These are phyloP conservation scores for Rotaria socialis DNA, from an alignment of 2,888 invertebrate genomes.

Conservation along the genomic window DNA sequence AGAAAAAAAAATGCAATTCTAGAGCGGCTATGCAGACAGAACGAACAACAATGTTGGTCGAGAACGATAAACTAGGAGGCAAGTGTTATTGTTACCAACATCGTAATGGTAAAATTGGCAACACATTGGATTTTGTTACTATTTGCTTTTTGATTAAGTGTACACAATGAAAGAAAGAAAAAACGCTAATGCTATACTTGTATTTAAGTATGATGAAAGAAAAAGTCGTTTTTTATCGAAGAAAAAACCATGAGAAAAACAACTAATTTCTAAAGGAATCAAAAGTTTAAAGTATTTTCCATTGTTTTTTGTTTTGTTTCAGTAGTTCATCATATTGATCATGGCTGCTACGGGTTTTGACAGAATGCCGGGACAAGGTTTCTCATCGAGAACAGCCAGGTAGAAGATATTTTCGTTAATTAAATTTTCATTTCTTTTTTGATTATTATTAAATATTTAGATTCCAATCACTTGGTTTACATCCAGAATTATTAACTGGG, in stretches of 20 bases:
- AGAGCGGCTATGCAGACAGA: background rate
- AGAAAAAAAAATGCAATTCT: background rate
- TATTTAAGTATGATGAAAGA: no score
- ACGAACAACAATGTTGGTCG: background rate
- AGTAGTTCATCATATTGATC: background rate
- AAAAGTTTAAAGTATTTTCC: background rate
- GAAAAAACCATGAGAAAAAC: no score
- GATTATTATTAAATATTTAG: background rate
- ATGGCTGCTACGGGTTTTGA: background rate
- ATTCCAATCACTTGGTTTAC: background rate
- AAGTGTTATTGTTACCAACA: background rate
- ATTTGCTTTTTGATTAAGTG: no score
- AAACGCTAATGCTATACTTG: no score
- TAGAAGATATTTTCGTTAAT: background rate
- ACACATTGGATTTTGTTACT: no score
- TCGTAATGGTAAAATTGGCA: background rate
- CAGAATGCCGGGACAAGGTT: background rate
- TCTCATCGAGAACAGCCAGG: background rate
- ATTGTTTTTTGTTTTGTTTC: background rate
- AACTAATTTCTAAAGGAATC: background rate
- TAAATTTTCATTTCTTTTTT: no score
- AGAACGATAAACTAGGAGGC: background rate
- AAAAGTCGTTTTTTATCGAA: no score
- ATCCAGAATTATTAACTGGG: slow-evolving; percentile 3
- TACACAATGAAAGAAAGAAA: background rate